Conservation (phyloP, 2,797 vertebrate species). For the Parotocinclus haroldoi region DNA sequence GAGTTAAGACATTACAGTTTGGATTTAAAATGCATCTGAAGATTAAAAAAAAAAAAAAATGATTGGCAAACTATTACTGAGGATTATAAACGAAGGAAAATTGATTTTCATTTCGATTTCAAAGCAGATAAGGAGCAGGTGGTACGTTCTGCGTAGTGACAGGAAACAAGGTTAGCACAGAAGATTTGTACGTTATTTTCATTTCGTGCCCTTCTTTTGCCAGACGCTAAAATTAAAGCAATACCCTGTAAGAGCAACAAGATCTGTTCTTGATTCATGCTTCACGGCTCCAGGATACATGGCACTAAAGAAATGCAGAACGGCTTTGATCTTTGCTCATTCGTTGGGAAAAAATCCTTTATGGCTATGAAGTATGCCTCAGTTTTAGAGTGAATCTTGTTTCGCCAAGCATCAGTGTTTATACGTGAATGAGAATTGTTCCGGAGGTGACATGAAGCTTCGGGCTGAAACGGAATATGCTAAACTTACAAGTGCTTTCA, state of each 20-base stretch:
- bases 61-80: conserved; percentile 77
- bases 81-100: conserved; percentile 83
- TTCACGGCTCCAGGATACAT: conserved; percentile 71
- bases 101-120: conserved; percentile 82
- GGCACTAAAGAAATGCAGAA: conserved; percentile 66
- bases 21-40: conserved; percentile 86
- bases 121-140: conserved; percentile 71
- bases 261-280: conserved; percentile 78
- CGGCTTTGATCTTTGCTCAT: conserved; percentile 75
- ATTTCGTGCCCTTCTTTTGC: conserved; percentile 27
- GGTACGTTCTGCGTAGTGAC: conserved; percentile 60
- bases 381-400: conserved; percentile 74
- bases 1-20: conserved; percentile 83
- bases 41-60: conserved; percentile 83
- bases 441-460: conserved; percentile 67
- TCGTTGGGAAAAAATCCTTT: conserved; percentile 74
- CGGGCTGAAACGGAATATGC: conserved; percentile 67
- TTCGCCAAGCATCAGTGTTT: conserved; percentile 73
- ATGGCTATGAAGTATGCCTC: conserved; percentile 78
- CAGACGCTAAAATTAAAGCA: conserved; percentile 75
- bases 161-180: conserved; percentile 53
- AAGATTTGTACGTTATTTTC: conserved; percentile 51
- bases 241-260: conserved; percentile 76
- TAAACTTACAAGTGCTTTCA: conserved; percentile 69
- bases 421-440: conserved; percentile 76